These are phyloP conservation scores for Mactra quadrangularis DNA, from an alignment of 1,140 invertebrate species.

Conservation along the genomic window DNA sequence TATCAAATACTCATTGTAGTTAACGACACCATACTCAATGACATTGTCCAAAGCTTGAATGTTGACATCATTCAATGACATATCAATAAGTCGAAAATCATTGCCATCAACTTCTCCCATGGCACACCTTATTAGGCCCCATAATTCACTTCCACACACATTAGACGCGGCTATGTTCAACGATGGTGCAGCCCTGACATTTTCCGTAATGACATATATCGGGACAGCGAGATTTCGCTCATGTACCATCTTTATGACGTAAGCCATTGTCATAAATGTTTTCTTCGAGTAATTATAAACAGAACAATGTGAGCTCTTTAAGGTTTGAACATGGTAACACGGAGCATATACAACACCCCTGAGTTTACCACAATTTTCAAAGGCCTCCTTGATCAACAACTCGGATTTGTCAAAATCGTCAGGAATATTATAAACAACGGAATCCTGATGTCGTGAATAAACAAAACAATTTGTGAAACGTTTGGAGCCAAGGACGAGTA, in stretches of 20 bases:
- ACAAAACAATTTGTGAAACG: no score
- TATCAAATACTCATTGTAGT: conserved; percentile 30
- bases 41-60: neutral
- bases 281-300: no score
- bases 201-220: neutral
- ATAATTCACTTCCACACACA: conserved; percentile 33
- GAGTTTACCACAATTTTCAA: neutral
- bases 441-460: neutral
- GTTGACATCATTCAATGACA: conserved; percentile 30
- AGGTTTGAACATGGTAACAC: no score
- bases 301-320: no score
- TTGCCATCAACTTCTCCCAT: neutral
- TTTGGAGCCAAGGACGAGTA: no score
- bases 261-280: no score
- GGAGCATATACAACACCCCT: no score
- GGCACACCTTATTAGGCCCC: conserved; percentile 29
- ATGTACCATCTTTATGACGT: no score
- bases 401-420: neutral
- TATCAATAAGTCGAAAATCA: conserved; percentile 23
- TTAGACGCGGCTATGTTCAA: conserved; percentile 12
- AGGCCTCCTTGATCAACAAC: neutral
- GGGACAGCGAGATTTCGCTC: no score
- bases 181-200: neutral
- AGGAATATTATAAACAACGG: neutral
- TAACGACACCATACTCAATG: neutral